Conservation (phyloP, 2,797 vertebrate species). For the Leptatherina wallacei region DNA sequence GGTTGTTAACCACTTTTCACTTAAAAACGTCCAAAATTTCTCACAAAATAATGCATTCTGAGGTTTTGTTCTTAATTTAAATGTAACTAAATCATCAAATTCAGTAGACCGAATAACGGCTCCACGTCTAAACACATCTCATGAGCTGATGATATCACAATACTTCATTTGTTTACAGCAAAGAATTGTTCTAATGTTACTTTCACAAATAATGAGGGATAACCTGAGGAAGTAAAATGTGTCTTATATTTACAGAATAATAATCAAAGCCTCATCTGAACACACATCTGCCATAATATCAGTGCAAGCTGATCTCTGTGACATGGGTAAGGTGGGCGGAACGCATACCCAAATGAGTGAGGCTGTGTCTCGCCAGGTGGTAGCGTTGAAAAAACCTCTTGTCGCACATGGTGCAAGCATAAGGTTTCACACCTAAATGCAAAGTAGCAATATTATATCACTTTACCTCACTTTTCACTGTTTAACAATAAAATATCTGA, state of each 20-base stretch:
- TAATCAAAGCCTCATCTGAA: slow-evolving; percentile 15
- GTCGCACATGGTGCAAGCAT: slow-evolving; percentile 87
- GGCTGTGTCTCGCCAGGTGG: slow-evolving; percentile 85
- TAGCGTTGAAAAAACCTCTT: slow-evolving; percentile 86
- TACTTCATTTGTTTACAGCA: slow-evolving; percentile 21
- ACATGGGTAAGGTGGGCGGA: slow-evolving; percentile 74
- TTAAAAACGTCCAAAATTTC: slow-evolving; percentile 14
- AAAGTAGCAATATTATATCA: slow-evolving; percentile 76
- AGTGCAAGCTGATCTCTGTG: slow-evolving; percentile 58
- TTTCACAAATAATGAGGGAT: slow-evolving; percentile 26
- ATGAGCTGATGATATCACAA: slow-evolving; percentile 80
- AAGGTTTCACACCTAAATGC: slow-evolving; percentile 85
- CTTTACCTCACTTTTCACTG: slow-evolving; percentile 55
- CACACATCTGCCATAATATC: slow-evolving; percentile 28
- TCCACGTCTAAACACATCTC: slow-evolving; percentile 78
- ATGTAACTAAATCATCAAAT: slow-evolving; percentile 33
- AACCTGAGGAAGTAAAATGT: neutral
- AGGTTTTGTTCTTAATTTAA: slow-evolving; percentile 22
- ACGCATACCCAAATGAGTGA: slow-evolving; percentile 85
- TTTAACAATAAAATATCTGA: slow-evolving; percentile 40
- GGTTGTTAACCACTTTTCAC: slow-evolving; percentile 77
- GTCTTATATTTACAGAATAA: slow-evolving; percentile 34
- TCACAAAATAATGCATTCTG: slow-evolving; percentile 8
- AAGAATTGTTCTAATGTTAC: slow-evolving; percentile 22
- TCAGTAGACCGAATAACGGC: slow-evolving; percentile 51